These are phyloP conservation scores for Epirrhoe alternata DNA, from an alignment of 2,888 invertebrate species.

Conservation along the genomic window DNA sequence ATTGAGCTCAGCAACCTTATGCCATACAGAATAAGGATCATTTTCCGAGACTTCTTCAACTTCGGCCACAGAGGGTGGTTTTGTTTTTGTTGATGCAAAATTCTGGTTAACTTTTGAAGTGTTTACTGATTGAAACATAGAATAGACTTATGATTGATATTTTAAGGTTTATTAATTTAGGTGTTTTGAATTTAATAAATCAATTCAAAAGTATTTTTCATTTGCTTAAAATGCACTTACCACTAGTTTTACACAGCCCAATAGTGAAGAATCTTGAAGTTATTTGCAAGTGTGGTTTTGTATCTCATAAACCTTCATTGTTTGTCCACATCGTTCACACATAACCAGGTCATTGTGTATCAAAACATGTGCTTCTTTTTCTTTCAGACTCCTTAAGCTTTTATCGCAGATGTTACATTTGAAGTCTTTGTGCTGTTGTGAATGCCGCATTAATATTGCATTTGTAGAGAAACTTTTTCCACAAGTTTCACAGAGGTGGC, in stretches of 20 bases:
- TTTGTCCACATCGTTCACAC: slow-evolving; percentile 75
- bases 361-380: slow-evolving; percentile 57
- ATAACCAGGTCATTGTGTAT: slow-evolving; percentile 65
- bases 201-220: slow-evolving; percentile 16
- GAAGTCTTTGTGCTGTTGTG: slow-evolving; percentile 54
- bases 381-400: slow-evolving; percentile 53
- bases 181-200: slow-evolving; percentile 39
- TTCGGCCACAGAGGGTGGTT: slow-evolving; percentile 78
- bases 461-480: slow-evolving; percentile 71
- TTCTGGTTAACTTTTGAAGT: slow-evolving; percentile 31
- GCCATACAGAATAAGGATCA: slow-evolving; percentile 75
- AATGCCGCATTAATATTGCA: slow-evolving; percentile 65
- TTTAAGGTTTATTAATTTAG: slow-evolving; percentile 41
- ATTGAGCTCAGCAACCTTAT: slow-evolving; percentile 70
- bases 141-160: slow-evolving; percentile 34
- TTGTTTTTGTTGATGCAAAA: slow-evolving; percentile 69
- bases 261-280: not conserved
- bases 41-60: slow-evolving; percentile 78
- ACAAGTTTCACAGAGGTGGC: slow-evolving; percentile 76
- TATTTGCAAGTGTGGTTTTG: slow-evolving; percentile 56
- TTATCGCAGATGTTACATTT: slow-evolving; percentile 62
- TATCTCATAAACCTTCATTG: slow-evolving; percentile 58
- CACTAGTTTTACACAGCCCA: not conserved
- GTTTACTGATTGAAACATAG: slow-evolving; percentile 32
- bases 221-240: slow-evolving; percentile 12